phyloP scores from a whole-genome alignment of 2,113 vertebrate species.

The Meriones unguiculatus region DNA sequence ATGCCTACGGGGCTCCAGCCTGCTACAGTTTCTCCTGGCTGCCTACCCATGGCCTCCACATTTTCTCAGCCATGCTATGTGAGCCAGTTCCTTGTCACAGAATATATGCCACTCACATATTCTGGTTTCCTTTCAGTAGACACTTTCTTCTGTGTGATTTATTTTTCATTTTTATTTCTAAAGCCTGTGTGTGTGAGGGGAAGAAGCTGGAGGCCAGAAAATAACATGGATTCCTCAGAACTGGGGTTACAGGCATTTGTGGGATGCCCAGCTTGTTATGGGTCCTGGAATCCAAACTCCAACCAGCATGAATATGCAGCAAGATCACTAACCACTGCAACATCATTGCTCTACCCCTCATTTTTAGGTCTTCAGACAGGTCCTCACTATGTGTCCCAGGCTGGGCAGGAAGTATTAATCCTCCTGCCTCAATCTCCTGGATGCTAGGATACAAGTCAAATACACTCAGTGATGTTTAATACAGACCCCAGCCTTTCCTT shows the following conservation, averaged over 20 bases:
- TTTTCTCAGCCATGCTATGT: not conserved
- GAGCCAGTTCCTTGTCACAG: not conserved
- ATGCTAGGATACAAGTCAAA: not conserved
- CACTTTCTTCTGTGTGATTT: not conserved
- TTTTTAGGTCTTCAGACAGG: not conserved
- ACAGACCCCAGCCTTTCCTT: not conserved
- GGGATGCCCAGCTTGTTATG: not conserved
- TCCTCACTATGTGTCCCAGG: not conserved
- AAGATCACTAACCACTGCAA: not conserved
- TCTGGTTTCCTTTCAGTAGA: slow-evolving; percentile 15
- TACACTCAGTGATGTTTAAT: not conserved
- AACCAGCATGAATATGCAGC: not conserved
- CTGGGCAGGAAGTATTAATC: not conserved
- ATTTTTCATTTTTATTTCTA: not conserved
- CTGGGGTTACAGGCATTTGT: not conserved
- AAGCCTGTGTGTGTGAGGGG: not conserved
- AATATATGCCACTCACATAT: not conserved
- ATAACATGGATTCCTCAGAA: not conserved
- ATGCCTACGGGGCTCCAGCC: not conserved
- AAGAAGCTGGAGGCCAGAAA: not conserved
- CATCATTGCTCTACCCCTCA: not conserved
- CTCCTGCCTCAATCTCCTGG: not conserved
- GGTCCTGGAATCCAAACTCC: too few species aligned
- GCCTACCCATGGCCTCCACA: not conserved
- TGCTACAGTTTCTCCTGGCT: not conserved